A percentile compares a stretch with the other conserved stretches of the same genome.
phyloP scores from a whole-genome alignment of 2,797 vertebrate genomes.

The Peromyscus attwateri region DNA sequence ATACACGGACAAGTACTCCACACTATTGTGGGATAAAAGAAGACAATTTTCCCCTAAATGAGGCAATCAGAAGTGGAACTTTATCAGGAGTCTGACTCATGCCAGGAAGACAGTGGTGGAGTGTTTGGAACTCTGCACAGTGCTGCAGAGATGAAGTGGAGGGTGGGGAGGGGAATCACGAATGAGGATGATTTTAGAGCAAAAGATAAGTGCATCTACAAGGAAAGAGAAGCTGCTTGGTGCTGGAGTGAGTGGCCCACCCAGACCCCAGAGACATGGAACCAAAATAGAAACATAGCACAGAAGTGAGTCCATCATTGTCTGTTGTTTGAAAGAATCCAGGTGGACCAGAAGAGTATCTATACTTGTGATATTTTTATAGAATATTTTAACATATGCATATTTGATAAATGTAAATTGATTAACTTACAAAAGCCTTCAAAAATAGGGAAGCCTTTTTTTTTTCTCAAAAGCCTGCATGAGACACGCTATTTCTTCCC shows the following conservation, averaged over 20 bases:
- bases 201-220: background rate
- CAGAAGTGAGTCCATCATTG: background rate
- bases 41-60: conserved; percentile 70
- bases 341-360: background rate
- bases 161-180: background rate
- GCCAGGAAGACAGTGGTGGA: conserved; percentile 56
- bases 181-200: background rate
- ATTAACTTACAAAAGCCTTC: conserved; percentile 25
- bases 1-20: conserved; percentile 32
- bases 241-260: background rate
- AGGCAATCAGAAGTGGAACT: conserved; percentile 67
- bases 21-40: conserved; percentile 65
- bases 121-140: conserved; percentile 49
- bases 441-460: background rate
- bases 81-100: conserved; percentile 75
- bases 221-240: background rate
- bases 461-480: background rate
- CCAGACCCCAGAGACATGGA: background rate
- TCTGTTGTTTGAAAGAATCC: background rate
- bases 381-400: background rate
- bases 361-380: background rate
- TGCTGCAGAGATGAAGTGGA: background rate
- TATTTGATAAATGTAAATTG: background rate
- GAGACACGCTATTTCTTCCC: background rate
- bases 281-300: background rate